Evolutionary conservation across 2,888 invertebrate genomes (phyloP), one percentile per base, ranked within the genome.

Genomic region (Ochropacha duplaris): DNA sequence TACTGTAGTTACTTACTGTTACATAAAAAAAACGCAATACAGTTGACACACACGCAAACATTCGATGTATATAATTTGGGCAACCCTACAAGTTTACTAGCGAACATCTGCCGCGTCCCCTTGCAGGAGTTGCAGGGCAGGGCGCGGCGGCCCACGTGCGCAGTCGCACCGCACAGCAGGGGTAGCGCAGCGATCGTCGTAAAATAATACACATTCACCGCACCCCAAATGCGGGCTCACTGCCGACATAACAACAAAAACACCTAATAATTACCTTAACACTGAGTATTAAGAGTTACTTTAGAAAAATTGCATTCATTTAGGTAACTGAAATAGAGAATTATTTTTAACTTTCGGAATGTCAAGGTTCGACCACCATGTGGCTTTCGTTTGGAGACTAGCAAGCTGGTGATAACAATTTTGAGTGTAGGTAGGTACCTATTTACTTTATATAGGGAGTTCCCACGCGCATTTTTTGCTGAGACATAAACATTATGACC

Each of bases 291-390:
- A 84, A 79, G 81, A 76, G 65, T 70, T 72, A 78, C 68, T 79
- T 82, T 83, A 58, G 65, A 75, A 74, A 71, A 68, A 64, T 64
- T 51, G 65, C 57, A 57, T 57, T 55, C 61, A 64, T 65, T 69
- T 70, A 52, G 52, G 52, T 22, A 74, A 81, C 84, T 76, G 72
- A 90, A 92, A 90, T 89, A 88, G 87, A 87, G 83, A 83, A 87
- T 89, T 92, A 91, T 92, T 92, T 91, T 90, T 90, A 90, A 86
- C 88, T 79, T 78, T 77, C 71, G 87, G 92, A 91, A 92, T 91
- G 90, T 91, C 92, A 89, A 91, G 90, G 92, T 88, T 90, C 81
- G 77, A 84, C 80, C 79, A 84, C 83, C 87, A 88, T 86, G 86
- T 87, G 89, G 86, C 81, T 87, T 79, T 80, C 83, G 83, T 85